Conservation (phyloP, 2,113 vertebrate species). For the Lagopus muta region DNA sequence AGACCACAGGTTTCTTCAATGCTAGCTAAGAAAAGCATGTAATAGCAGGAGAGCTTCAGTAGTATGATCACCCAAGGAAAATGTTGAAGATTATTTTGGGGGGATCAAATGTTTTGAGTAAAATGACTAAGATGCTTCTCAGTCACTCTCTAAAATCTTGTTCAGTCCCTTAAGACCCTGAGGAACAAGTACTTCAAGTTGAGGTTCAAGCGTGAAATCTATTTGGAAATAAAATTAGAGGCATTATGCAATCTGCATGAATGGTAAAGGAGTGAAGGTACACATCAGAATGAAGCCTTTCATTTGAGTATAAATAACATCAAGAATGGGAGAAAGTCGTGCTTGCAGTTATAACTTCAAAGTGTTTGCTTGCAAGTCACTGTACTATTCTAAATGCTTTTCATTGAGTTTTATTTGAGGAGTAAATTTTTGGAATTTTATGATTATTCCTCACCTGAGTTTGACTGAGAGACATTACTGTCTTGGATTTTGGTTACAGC, state of each 20-base stretch:
- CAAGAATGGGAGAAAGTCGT: background rate
- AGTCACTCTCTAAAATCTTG: background rate
- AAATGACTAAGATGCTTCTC: background rate
- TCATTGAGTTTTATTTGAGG: background rate
- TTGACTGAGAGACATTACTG: background rate
- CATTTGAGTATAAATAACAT: background rate
- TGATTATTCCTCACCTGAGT: background rate
- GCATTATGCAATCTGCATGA: background rate
- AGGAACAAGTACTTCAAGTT: background rate
- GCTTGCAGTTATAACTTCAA: background rate
- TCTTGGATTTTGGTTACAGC: background rate
- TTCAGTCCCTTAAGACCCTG: background rate
- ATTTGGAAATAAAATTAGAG: background rate
- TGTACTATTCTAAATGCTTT: background rate
- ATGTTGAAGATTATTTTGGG: background rate
- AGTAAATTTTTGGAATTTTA: background rate
- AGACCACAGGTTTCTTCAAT: rapidly evolving
- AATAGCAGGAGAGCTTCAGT: background rate
- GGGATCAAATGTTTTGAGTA: background rate
- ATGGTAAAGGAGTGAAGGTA: background rate
- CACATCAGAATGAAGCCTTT: background rate
- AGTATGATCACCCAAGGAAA: background rate
- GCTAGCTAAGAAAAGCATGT: background rate
- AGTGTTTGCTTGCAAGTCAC: background rate
- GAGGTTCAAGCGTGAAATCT: background rate